These are phyloP conservation scores for Erebia palarica DNA, from an alignment of 2,888 invertebrate genomes.

Conservation along the genomic window DNA sequence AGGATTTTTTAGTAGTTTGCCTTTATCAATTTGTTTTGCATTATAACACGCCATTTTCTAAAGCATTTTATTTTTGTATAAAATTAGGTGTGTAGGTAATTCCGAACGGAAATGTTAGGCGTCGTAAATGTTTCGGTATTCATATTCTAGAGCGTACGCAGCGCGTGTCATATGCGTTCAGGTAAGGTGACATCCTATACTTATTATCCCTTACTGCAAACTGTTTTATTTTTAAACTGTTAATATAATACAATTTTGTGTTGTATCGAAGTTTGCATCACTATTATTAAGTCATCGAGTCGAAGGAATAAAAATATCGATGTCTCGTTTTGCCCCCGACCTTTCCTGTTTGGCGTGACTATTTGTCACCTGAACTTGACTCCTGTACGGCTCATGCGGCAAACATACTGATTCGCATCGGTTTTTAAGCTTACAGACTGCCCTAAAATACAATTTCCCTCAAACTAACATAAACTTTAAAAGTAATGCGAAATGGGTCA, in stretches of 20 bases:
- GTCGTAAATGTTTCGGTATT: background rate
- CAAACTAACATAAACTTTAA: constrained; percentile 44
- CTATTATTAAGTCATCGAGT: constrained; percentile 78
- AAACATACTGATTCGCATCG: constrained; percentile 78
- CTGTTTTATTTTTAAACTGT: background rate
- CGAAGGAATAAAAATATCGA: constrained; percentile 76
- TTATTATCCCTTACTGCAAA: background rate
- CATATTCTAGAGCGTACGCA: background rate
- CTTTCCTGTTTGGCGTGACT: constrained; percentile 76
- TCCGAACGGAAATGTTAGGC: background rate
- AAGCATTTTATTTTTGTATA: background rate
- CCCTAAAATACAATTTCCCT: constrained; percentile 37
- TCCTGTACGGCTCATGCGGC: constrained; percentile 73
- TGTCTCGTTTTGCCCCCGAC: constrained; percentile 68
- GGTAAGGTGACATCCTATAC: background rate
- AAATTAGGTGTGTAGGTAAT: background rate
- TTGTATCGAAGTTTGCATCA: constrained; percentile 50
- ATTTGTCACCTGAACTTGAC: constrained; percentile 80
- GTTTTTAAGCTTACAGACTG: constrained; percentile 48
- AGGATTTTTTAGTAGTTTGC: background rate
- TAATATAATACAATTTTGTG: no score
- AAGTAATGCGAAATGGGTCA: constrained; percentile 27
- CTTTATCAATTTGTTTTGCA: constrained; percentile 9
- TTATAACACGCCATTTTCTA: background rate
- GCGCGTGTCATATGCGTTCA: background rate